Evolutionary conservation across 2,797 vertebrate genomes (phyloP), one percentile per base, ranked within the genome.

Genomic region (Sarcophilus harrisii): DNA sequence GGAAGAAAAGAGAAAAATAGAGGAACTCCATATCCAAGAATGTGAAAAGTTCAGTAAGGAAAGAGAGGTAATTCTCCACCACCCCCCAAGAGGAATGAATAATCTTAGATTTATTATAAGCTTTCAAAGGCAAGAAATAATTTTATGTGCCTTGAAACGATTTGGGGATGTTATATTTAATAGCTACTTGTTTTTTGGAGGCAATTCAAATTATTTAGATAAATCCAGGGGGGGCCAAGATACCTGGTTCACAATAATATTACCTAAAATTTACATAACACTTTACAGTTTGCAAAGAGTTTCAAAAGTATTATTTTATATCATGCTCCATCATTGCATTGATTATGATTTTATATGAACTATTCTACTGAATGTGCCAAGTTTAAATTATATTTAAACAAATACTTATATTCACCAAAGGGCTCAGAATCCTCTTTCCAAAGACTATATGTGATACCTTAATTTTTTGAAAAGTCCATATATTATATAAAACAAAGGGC

Each of bases 21-120:
- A n/a, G 5, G 92, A 96, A 18, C 94, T 96, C 30, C 97, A 96
- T 52, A 89, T 24, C 10, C 24, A 55, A 52, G 0, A 90, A 55
- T 95, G 97, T 45, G 97, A 95, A 73, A 94, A 30, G 58, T 94
- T 96, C 92, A 45, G 18, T 57, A 66, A 54, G 10, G 98, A 98
- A 62, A 98, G 96, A 92, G 98, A 98, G 97, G 98, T 98, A 97
- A 96, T 54, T 95, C 58, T 24, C 27, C 28, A 0, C 52, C 52
- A 49, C 49, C 49, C 49, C 49, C 49, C 49, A 49, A 29, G 52
- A 90, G 52, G 28, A 90, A 52, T 55, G 1, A 14, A 21, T 90
- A 29, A 54, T 52, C 28, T 5, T 45, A 45, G n/a, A 73, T 21
- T 32, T 38, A 73, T 13, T 66, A 32, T 73, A 30, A 60, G 29